phyloP scores from a whole-genome alignment of 2,113 vertebrate species.

The Prolemur simus region DNA sequence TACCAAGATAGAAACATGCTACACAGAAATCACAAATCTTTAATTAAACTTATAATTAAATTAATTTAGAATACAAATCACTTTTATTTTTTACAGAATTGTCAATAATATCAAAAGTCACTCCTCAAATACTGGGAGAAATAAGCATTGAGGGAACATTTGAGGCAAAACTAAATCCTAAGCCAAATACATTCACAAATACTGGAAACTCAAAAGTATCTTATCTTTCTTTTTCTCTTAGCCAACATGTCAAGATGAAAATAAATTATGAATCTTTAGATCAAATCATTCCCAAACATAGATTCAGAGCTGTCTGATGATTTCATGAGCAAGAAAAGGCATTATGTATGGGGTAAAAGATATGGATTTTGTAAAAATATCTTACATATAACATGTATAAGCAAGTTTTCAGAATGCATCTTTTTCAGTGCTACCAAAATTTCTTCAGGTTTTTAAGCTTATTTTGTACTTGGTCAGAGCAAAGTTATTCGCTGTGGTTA shows the following conservation, averaged over 20 bases:
- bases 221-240: not conserved
- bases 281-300: not conserved
- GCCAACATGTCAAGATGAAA: conserved; percentile 40
- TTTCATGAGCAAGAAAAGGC: not conserved
- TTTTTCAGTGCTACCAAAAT: not conserved
- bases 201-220: not conserved
- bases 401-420: not conserved
- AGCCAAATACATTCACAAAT: not conserved
- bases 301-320: conserved; percentile 26
- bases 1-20: not conserved
- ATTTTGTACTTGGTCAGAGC: not conserved
- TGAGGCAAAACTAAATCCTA: not conserved
- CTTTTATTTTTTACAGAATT: not conserved
- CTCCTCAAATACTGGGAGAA: not conserved
- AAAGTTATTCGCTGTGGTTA: not conserved
- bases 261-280: not conserved
- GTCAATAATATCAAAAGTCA: not conserved
- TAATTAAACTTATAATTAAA: not conserved
- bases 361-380: not conserved
- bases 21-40: not conserved
- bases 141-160: not conserved
- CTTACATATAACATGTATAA: not conserved
- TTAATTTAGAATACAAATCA: not conserved
- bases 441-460: conserved; percentile 17
- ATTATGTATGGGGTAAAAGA: not conserved